Evolutionary conservation across 2,797 vertebrate species (phyloP).

Genomic region (Epinephelus coioides): DNA sequence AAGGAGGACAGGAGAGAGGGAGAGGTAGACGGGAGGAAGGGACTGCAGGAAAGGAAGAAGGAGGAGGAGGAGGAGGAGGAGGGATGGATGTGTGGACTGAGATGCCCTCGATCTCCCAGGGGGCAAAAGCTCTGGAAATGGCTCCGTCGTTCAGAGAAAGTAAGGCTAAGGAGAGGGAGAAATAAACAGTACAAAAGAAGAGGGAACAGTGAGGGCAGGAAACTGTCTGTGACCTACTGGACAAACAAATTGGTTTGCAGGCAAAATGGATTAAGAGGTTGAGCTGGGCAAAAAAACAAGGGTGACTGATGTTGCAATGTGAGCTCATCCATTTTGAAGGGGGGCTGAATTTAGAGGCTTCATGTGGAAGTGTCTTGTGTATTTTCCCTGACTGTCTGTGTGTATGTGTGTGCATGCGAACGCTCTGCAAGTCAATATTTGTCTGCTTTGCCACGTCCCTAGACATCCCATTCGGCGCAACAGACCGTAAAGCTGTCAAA

Average conservation of each 20-base stretch:
- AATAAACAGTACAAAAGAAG: slow-evolving; percentile 56
- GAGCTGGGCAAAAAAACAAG: slow-evolving; percentile 71
- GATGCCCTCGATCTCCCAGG: slow-evolving; percentile 77
- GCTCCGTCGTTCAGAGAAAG: slow-evolving; percentile 73
- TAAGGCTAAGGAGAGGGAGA: slow-evolving; percentile 58
- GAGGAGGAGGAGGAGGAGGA: background rate
- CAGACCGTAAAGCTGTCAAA: slow-evolving; percentile 87
- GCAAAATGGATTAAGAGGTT: slow-evolving; percentile 85
- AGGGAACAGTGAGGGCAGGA: slow-evolving; percentile 65
- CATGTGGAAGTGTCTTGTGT: slow-evolving; percentile 71
- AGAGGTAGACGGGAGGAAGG: slow-evolving; percentile 30
- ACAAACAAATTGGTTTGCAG: slow-evolving; percentile 84
- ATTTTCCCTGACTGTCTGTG: slow-evolving; percentile 36
- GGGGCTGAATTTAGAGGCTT: slow-evolving; percentile 75
- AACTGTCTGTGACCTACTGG: slow-evolving; percentile 81
- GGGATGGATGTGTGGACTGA: slow-evolving; percentile 64
- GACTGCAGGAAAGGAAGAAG: slow-evolving; percentile 41
- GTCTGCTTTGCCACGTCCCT: slow-evolving; percentile 84
- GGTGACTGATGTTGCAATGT: slow-evolving; percentile 78
- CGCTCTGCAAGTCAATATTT: slow-evolving; percentile 86
- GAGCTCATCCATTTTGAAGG: slow-evolving; percentile 81
- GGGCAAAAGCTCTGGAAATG: slow-evolving; percentile 78
- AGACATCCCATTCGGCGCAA: slow-evolving; percentile 83
- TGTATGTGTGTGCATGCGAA: slow-evolving; percentile 23
- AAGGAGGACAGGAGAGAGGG: slow-evolving; percentile 23